Percentiles rank a stretch among this genome's conserved stretches.
phyloP scores from a whole-genome alignment of 2,888 invertebrate species.

The Erannis defoliaria region DNA sequence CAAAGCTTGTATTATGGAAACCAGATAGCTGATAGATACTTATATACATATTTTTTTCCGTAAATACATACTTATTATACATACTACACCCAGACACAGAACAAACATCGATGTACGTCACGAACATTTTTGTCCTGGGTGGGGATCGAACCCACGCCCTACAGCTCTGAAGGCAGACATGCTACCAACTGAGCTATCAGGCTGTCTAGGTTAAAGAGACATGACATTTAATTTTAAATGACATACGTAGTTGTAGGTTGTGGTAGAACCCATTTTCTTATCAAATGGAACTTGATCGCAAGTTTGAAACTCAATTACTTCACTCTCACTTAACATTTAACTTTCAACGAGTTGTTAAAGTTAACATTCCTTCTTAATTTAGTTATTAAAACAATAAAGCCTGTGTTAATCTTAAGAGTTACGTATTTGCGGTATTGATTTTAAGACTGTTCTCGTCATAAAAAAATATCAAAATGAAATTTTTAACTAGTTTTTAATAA shows the following conservation, averaged over 20 bases:
- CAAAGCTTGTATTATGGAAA: too few species aligned
- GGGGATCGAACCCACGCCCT: too few species aligned
- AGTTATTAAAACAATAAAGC: slow-evolving; percentile 2
- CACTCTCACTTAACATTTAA: slow-evolving; percentile 7
- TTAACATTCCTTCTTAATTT: slow-evolving; percentile 7
- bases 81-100: too few species aligned
- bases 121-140: too few species aligned
- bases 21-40: too few species aligned
- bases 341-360: slow-evolving; percentile 18
- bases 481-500: not conserved
- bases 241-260: not conserved
- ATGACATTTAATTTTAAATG: too few species aligned
- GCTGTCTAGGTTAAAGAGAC: too few species aligned
- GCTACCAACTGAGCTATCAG: too few species aligned
- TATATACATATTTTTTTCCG: too few species aligned
- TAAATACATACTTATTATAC: too few species aligned
- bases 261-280: not conserved
- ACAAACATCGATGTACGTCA: too few species aligned
- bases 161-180: too few species aligned
- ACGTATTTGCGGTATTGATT: not conserved
- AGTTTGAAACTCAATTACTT: slow-evolving; percentile 27
- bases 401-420: not conserved
- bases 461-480: not conserved
- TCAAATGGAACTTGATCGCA: slow-evolving; percentile 16
- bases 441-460: not conserved